A percentile compares a stretch with the other conserved stretches of the same genome.
Conservation (phyloP, 2,888 invertebrate species). For the Deilephila elpenor region DNA sequence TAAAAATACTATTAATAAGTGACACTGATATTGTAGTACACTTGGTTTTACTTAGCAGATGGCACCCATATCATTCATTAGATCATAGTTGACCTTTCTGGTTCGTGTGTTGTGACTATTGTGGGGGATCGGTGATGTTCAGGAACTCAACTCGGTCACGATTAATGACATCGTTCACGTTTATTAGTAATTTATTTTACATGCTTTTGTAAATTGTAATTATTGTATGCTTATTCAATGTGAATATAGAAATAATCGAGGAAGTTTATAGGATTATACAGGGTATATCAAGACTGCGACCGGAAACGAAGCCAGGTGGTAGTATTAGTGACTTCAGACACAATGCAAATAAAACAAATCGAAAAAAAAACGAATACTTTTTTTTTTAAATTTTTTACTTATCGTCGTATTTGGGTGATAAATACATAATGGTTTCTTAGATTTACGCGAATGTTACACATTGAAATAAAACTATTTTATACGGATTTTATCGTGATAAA, state of each 20-base stretch:
- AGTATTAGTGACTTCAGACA: no score
- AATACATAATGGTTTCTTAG: no score
- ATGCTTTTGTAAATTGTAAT: conserved; percentile 38
- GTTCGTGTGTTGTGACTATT: conserved; percentile 39
- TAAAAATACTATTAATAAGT: no score
- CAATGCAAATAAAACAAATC: no score
- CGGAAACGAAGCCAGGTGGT: no score
- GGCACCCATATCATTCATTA: conserved; percentile 12
- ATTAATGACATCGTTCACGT: conserved; percentile 58
- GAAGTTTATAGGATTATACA: conserved; percentile 32
- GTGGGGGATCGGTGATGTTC: conserved; percentile 49
- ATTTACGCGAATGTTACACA: no score
- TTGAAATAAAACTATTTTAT: no score
- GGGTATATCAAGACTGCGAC: no score
- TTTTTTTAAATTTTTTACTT: no score
- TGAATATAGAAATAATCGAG: conserved; percentile 30
- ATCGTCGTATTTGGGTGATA: no score
- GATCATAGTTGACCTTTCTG: conserved; percentile 34
- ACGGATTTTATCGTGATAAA: no score
- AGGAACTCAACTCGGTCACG: conserved; percentile 69
- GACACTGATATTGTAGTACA: not conserved
- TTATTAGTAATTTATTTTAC: conserved; percentile 46
- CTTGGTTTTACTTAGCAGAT: not conserved
- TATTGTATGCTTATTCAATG: conserved; percentile 23
- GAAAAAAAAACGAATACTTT: no score